Evolutionary conservation across 2,797 vertebrate species (phyloP).

Genomic region (Cynodonichthys magdalenae): DNA sequence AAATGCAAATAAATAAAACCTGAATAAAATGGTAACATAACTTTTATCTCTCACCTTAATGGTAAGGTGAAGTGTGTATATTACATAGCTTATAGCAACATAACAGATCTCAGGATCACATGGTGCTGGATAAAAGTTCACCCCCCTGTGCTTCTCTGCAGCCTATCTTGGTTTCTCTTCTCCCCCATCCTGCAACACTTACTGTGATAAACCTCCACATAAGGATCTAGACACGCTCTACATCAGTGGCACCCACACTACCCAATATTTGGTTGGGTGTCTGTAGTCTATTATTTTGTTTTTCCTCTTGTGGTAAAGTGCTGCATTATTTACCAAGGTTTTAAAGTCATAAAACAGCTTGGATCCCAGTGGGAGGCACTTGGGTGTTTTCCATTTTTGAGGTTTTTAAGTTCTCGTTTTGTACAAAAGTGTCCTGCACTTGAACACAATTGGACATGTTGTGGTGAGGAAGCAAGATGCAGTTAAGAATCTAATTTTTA

Average conservation of each 20-base stretch:
- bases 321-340: conserved; percentile 84
- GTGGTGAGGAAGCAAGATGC: conserved; percentile 18
- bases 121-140: background rate
- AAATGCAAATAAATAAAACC: too few relatives aligned
- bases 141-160: background rate
- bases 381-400: conserved; percentile 77
- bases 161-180: conserved; percentile 5
- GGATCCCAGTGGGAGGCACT: conserved; percentile 76
- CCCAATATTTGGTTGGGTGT: conserved; percentile 30
- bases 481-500: conserved; percentile 5
- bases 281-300: conserved; percentile 66
- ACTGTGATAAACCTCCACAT: conserved; percentile 15
- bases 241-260: conserved; percentile 14
- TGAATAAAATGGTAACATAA: too few relatives aligned
- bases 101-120: background rate
- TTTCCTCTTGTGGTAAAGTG: conserved; percentile 70
- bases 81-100: conserved; percentile 2
- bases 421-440: conserved; percentile 56
- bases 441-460: conserved; percentile 45
- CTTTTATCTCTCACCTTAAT: background rate
- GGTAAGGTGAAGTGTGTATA: background rate
- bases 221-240: conserved; percentile 12
- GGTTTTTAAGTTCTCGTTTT: conserved; percentile 75
- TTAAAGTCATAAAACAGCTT: conserved; percentile 87
- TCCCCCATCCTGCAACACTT: conserved; percentile 5